Percentiles rank a stretch among this genome's conserved stretches.
Conservation (phyloP, 2,888 invertebrate genomes). For the Eustalomyia histrio region DNA sequence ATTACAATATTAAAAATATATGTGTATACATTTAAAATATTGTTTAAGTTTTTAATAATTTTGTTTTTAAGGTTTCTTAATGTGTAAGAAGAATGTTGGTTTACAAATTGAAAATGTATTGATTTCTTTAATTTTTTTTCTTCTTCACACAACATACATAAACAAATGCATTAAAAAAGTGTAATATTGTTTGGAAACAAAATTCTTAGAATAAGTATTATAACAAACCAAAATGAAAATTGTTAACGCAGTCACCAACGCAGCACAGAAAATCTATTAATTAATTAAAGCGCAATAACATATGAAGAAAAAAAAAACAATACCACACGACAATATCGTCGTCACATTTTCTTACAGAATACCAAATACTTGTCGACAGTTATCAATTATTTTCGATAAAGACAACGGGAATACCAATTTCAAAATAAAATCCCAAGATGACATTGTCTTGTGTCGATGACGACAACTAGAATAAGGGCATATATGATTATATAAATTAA, state of each 20-base stretch:
- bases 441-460: too few relatives aligned
- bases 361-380: too few relatives aligned
- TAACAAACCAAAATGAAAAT: slow-evolving; percentile 11
- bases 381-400: too few relatives aligned
- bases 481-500: too few relatives aligned
- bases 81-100: background rate
- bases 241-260: slow-evolving; percentile 21
- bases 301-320: background rate
- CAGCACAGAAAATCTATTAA: slow-evolving; percentile 16
- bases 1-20: too few relatives aligned
- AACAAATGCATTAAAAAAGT: background rate
- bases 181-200: slow-evolving; percentile 24
- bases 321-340: too few relatives aligned
- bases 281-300: slow-evolving; percentile 3
- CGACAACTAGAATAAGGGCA: too few relatives aligned
- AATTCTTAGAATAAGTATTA: slow-evolving; percentile 24
- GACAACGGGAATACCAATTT: too few relatives aligned
- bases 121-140: slow-evolving; percentile 24
- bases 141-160: background rate
- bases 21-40: too few relatives aligned
- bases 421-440: too few relatives aligned
- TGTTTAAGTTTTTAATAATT: background rate
- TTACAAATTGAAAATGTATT: slow-evolving; percentile 33
- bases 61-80: slow-evolving; percentile 43
- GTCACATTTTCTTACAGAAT: too few relatives aligned